Percentiles rank a stretch among this genome's conserved stretches.
These are phyloP conservation scores for Cerceris ruficornis DNA, from an alignment of 2,888 invertebrate species.

Conservation along the genomic window DNA sequence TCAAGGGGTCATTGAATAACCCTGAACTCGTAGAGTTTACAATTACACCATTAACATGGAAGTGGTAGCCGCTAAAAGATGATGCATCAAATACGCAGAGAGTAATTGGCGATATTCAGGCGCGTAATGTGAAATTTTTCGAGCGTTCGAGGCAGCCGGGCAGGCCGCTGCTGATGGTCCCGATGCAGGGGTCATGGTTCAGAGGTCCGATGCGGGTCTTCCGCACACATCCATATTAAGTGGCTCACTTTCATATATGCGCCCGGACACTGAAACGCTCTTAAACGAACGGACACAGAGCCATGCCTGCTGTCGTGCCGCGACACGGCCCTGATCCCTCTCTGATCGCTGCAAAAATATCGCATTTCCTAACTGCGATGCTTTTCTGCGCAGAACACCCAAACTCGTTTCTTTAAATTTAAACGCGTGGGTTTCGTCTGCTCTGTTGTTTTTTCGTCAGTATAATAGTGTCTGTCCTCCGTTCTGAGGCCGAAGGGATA, in stretches of 20 bases:
- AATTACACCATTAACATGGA: neutral
- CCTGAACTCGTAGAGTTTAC: neutral
- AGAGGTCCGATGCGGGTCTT: constrained; percentile 74
- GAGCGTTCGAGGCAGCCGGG: constrained; percentile 51
- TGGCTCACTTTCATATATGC: constrained; percentile 72
- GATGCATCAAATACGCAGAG: constrained; percentile 31
- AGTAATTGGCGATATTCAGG: constrained; percentile 58
- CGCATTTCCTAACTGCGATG: constrained; percentile 25
- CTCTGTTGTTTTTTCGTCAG: no score
- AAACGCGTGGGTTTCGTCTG: neutral
- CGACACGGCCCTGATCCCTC: constrained; percentile 62
- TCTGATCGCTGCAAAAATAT: constrained; percentile 54
- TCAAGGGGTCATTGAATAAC: no score
- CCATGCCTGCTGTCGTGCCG: constrained; percentile 20
- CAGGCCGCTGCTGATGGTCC: constrained; percentile 65
- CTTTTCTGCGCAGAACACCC: neutral
- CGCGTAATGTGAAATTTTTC: constrained; percentile 66
- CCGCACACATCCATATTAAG: constrained; percentile 74
- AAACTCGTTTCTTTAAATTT: neutral
- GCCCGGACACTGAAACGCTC: constrained; percentile 60
- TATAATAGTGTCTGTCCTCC: no score
- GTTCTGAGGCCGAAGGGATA: no score
- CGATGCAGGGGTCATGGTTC: constrained; percentile 73
- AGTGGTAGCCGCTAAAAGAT: constrained; percentile 29
- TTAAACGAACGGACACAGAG: constrained; percentile 48